Conservation (phyloP, 2,113 vertebrate genomes). For the Aspiorhynchus laticeps region DNA sequence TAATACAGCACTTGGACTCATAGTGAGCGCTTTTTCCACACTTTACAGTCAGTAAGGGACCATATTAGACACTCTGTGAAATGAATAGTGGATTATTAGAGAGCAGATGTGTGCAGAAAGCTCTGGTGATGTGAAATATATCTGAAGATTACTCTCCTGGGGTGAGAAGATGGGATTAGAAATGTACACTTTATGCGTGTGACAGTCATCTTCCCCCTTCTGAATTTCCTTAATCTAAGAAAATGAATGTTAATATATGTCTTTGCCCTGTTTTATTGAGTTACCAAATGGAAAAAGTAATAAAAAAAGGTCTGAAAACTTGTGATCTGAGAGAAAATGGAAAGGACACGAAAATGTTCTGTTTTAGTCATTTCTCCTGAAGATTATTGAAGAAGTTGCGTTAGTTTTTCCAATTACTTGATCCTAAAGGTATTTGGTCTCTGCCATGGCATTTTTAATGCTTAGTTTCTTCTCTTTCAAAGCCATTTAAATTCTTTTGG, state of each 20-base stretch:
- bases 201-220: not conserved
- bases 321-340: not conserved
- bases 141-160: constrained; percentile 13
- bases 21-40: not conserved
- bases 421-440: not conserved
- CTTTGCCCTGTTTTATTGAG: not conserved
- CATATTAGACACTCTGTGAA: not conserved
- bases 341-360: not conserved
- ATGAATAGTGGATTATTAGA: constrained; percentile 10
- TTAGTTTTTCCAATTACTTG: not conserved
- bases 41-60: not conserved
- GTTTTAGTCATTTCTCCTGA: not conserved
- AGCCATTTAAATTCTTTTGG: not conserved
- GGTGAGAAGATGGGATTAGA: constrained; percentile 1
- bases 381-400: not conserved
- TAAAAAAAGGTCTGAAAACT: not conserved
- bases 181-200: not conserved
- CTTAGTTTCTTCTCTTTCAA: not conserved
- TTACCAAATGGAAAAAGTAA: not conserved
- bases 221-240: not conserved
- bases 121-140: not conserved
- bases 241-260: not conserved
- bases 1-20: not conserved
- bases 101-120: not conserved
- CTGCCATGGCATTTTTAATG: not conserved